Percentiles rank a stretch among this genome's conserved stretches.
phyloP scores from a whole-genome alignment of 2,113 vertebrate species.

The Eleginops maclovinus region DNA sequence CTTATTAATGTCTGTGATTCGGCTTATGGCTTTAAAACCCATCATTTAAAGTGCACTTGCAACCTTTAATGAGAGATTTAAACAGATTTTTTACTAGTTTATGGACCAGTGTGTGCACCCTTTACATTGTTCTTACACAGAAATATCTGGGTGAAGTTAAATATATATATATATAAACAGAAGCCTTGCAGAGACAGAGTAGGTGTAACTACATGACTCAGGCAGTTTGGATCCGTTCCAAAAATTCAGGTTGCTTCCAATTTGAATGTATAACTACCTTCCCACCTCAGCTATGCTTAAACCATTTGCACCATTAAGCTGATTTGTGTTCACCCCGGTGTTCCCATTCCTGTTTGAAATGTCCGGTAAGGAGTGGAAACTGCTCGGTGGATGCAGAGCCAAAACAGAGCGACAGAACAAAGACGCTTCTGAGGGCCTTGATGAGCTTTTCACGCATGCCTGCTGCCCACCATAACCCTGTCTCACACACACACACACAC shows the following conservation, averaged over 20 bases:
- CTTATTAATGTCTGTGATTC: too few species aligned
- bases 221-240: too few species aligned
- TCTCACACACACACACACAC: constrained; percentile 18
- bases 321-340: background rate
- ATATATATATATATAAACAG: too few species aligned
- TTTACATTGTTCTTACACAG: too few species aligned
- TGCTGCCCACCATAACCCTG: constrained; percentile 37
- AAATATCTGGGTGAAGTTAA: too few species aligned
- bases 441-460: constrained; percentile 71
- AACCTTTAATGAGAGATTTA: too few species aligned
- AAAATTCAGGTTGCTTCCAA: too few species aligned
- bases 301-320: background rate
- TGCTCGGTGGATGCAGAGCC: background rate
- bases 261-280: background rate
- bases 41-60: too few species aligned
- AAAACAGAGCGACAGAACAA: constrained; percentile 3
- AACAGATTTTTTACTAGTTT: too few species aligned
- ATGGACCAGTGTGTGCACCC: too few species aligned
- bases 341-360: background rate
- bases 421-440: constrained; percentile 3
- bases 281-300: background rate
- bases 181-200: background rate
- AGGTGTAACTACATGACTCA: background rate
- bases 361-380: background rate
- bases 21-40: too few species aligned